Base-by-base conservation (phyloP, 2,113 vertebrate species). In the Sturnira hondurensis region DNA sequence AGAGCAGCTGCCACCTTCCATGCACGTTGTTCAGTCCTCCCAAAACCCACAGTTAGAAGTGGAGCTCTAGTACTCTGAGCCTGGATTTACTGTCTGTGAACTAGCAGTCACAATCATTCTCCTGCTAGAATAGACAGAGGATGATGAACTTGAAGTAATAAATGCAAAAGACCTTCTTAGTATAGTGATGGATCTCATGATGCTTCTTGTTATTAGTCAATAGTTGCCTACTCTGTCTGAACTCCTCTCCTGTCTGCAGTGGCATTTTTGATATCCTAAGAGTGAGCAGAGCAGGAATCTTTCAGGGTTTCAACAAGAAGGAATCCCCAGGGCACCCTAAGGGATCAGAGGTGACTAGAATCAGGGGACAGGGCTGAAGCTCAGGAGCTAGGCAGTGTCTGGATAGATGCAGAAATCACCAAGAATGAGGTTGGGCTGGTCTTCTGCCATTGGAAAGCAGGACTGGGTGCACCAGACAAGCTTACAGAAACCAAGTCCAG, bases 171-270 rank as follows among this genome's bases (percentile, higher is more conserved):
- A 2, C 5, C 9, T 52, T 9, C 14, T 31, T 7, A 13, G 26
- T 10, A 16, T 54, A 2, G 0, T 4, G 0, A 0, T 13, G 28
- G 41, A 14, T 3, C 9, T 9, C 2, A 52, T 0, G 22, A 1
- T 0, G 2, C 5, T 17, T 22, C 5, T 17, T 22, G 11, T 4
- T 16, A 7, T 24, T 22, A 24, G 24, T 36, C 26, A 6, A 24
- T 17, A n/a, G 12, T 4, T 3, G 5, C 13, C 4, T 15, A 2
- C 5, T 33, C 47, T 20, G 65, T 17, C 31, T 54, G 26, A 50
- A 47, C 5, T 36, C 26, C 28, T 31, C 12, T n/a, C 4, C 41
- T 15, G 3, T 16, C 77, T 31, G 14, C 4, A 65, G 52, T 6
- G 28, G 16, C 11, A 31, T 1, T 24, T 28, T n/a, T 31, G 2